Evolutionary conservation across 1,140 invertebrate genomes (phyloP), one percentile per base, ranked within the genome.

Genomic region (Lanistes nyassanus): DNA sequence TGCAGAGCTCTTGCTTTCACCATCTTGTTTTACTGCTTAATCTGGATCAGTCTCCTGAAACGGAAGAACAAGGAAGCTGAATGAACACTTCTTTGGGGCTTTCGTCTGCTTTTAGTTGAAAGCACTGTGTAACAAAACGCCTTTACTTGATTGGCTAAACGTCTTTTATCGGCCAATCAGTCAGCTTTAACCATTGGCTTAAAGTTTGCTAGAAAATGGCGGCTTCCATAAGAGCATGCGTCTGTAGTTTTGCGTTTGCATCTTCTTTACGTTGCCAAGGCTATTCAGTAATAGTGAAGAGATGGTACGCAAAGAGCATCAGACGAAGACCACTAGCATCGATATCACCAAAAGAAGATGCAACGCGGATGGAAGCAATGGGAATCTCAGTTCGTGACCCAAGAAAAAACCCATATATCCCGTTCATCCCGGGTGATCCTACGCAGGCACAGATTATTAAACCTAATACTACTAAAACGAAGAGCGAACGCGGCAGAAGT

Each of bases 1-100:
- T 99, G 97, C 39, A 99, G 91, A 53, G 96, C 94, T 84, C 97
- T 79, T 73, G 80, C 78, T 29, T 80, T 77, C n/a, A 77, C 53
- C 82, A 86, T 85, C 6, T 39, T 78, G 9, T 34, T n/a, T 64
- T 42, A 2, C 0, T 29, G 23, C 7, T 60, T n/a, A 9, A 26
- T 60, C 23, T 42, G 6, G 37, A 26, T 19, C 51, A 11, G 13
- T 23, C 51, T 13, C 23, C 51, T 60, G 3, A 60, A 2, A n/a
- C 21, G 6, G n/a, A 4, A 60, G 23, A 47, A 16, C 42, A 9
- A 47, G 42, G 9, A 11, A 60, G 23, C 3, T 9, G 21, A 29
- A 58, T 58, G 1, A 23, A 53, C 13, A 53, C 23, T 31, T n/a
- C 1, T 11, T 0, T 3, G n/a, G 56, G 23, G n/a, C 56, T 11